phyloP scores from a whole-genome alignment of 1,140 invertebrate genomes.

The Heliothis virescens region DNA sequence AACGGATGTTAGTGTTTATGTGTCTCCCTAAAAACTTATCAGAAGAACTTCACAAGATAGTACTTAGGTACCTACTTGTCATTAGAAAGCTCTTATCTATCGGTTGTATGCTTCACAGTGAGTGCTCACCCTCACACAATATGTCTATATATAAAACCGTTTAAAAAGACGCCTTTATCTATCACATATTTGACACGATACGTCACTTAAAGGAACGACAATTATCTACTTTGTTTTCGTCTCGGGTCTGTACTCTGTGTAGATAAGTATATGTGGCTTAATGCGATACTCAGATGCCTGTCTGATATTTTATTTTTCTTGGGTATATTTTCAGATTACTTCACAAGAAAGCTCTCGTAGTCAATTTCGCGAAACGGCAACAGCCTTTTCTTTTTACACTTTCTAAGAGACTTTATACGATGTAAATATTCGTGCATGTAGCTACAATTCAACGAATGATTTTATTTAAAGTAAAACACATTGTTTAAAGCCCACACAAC shows the following conservation, averaged over 20 bases:
- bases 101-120: background rate
- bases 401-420: constrained; percentile 19
- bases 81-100: background rate
- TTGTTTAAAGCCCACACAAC: constrained; percentile 43
- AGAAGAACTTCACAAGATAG: constrained; percentile 1
- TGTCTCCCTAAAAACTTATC: constrained; percentile 11
- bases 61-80: no score
- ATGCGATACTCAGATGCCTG: background rate
- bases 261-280: background rate
- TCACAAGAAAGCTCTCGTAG: background rate
- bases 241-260: background rate
- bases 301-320: constrained; percentile 10
- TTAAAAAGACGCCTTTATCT: background rate
- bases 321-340: background rate
- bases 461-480: constrained; percentile 35
- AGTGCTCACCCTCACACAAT: no score
- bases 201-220: constrained; percentile 2
- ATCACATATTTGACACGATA: background rate
- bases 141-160: no score
- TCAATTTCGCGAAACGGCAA: background rate
- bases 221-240: constrained; percentile 6
- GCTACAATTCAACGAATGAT: constrained; percentile 19
- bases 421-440: constrained; percentile 2
- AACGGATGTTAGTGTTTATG: constrained; percentile 8
- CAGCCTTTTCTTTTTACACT: constrained; percentile 14